These are phyloP conservation scores for Dreissena polymorpha DNA, from an alignment of 1,140 invertebrate species.

Conservation along the genomic window DNA sequence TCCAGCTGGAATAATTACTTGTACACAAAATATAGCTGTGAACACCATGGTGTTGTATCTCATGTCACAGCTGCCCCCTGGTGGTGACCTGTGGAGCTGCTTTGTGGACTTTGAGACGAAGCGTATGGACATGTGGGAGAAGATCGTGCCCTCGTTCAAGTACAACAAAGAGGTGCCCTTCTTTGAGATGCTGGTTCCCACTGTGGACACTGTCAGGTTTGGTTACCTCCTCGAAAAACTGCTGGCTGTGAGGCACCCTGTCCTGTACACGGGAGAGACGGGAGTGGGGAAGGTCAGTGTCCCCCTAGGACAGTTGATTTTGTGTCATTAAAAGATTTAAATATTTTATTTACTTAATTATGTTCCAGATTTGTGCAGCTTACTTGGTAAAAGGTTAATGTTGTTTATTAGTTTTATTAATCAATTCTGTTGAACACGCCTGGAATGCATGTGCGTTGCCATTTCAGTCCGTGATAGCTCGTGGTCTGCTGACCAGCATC, in stretches of 20 bases:
- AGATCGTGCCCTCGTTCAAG: constrained; percentile 86
- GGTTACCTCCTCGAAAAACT: constrained; percentile 87
- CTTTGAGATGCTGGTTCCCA: constrained; percentile 81
- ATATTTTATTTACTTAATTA: too few relatives aligned
- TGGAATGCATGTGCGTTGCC: too few relatives aligned
- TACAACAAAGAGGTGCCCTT: constrained; percentile 82
- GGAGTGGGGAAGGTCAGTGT: constrained; percentile 86
- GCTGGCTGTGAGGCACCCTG: constrained; percentile 85
- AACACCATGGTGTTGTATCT: too few relatives aligned
- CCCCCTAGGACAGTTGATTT: too few relatives aligned
- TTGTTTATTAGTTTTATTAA: too few relatives aligned
- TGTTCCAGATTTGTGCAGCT: too few relatives aligned
- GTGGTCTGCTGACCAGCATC: constrained; percentile 86
- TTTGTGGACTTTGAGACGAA: constrained; percentile 86
- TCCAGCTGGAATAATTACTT: too few relatives aligned
- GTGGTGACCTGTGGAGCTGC: constrained; percentile 87
- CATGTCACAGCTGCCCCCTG: constrained; percentile 80
- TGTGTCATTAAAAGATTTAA: too few relatives aligned
- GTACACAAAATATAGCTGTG: too few relatives aligned
- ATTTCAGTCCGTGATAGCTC: constrained; percentile 87
- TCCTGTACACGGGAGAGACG: constrained; percentile 78
- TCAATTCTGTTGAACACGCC: too few relatives aligned
- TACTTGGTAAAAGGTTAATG: too few relatives aligned
- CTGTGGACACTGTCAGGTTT: constrained; percentile 79
- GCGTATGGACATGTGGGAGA: constrained; percentile 87